Base-by-base conservation (phyloP, 2,113 vertebrate species). In the Phodopus roborovskii region DNA sequence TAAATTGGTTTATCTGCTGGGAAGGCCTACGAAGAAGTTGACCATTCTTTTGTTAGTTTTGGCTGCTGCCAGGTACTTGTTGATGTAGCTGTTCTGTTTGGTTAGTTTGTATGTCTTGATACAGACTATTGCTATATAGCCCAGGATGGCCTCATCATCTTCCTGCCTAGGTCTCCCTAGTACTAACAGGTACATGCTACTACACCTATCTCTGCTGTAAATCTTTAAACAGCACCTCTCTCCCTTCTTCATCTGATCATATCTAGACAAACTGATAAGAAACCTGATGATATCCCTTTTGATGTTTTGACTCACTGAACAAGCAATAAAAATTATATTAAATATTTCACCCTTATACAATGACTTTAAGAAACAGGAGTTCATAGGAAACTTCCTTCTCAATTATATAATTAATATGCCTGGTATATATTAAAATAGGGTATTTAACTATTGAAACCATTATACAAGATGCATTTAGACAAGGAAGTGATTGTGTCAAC, bases 301-400 rank as follows among this genome's bases (percentile, higher is more conserved):
- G 50, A 88, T 68, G 68, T 64, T 81, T 56, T 58, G 60, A 91
- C 22, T 8, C 45, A 83, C n/a, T 88, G 86, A 84, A 22, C 71
- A 87, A 84, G 45, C 87, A 78, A 89, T 92, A 53, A 92, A 95
- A 91, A 81, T 90, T 77, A 90, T 45, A 74, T 90, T 75, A 88
- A 85, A 28, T 58, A 17, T 78, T 95, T 89, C 75, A 42, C 73
- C 91, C 62, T 60, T 89, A 85, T 26, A 97, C 91, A 88, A 24
- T 64, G 36, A 13, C 48, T 85, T 93, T 33, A 85, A 88, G 62
- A 93, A 95, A 88, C 74, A 30, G 62, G 33, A 84, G 56, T 10
- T 28, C 42, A 60, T 24, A 33, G 50, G 73, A 22, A 96, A 83
- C 15, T 13, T 56, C 15, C 26, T 73, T 60, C 48, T 74, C 56